Evolutionary conservation across 2,888 invertebrate species (phyloP), one percentile per base, ranked within the genome.

Genomic region (Spodoptera exigua): DNA sequence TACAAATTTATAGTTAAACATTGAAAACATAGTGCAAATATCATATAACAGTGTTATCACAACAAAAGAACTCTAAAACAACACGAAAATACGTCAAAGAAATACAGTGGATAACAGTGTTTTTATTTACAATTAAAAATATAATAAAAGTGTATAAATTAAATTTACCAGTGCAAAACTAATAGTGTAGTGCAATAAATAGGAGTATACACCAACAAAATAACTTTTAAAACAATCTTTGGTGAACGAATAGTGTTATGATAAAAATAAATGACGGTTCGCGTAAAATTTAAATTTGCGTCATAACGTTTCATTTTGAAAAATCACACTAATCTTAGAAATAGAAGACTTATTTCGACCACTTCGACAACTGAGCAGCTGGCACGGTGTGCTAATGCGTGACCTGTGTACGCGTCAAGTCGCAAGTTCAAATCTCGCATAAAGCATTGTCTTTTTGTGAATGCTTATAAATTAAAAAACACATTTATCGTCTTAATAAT

Each of bases 161-260:
- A 41, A 41, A 41, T 41, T 41, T 41, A 41, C 41, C 41, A 41
- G 21, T 41, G 41, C 41, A 41, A 41, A 41, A 41, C 41, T 41
- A 41, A 41, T 21, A 41, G 41, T 41, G 41, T 21, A 41, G 41
- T 41, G 41, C 18, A 41, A 41, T 41, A 41, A 41, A 41, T 41
- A 41, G 12, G 18, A 41, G 41, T 41, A 41, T 41, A 12, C 21
- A 18, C 41, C 41, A 41, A 41, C 41, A 41, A 41, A 41, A 41
- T 41, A 41, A 41, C 41, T 18, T 41, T 41, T 41, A 41, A 41
- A 41, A 41, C 41, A 21, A 41, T 41, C 41, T 21, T 41, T 41
- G 18, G 41, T 41, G 41, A 41, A 41, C 41, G 18, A 41, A 41
- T 18, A 41, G 41, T 41, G 41, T 21, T 41, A 41, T 41, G 18